Evolutionary conservation across 2,888 invertebrate species (phyloP).

Genomic region (Gortyna flavago): DNA sequence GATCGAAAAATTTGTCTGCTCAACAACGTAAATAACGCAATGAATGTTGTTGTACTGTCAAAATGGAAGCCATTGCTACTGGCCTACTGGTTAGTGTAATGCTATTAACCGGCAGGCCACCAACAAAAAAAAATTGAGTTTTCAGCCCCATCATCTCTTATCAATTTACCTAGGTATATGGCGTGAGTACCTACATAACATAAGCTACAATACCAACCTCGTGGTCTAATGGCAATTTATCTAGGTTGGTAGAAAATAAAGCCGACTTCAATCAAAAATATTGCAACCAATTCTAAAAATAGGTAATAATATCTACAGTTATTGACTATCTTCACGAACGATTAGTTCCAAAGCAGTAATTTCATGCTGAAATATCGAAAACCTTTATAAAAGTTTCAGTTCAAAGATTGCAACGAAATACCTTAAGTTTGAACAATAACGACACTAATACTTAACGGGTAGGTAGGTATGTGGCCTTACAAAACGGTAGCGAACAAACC

Average conservation of each 20-base stretch:
- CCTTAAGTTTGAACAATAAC: slow-evolving; percentile 10
- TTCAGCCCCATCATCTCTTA: too few species aligned
- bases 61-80: too few species aligned
- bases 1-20: too few species aligned
- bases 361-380: slow-evolving; percentile 36
- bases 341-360: slow-evolving; percentile 19
- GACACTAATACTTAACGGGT: slow-evolving; percentile 6
- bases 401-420: slow-evolving; percentile 8
- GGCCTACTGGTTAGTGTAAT: too few species aligned
- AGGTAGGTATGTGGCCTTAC: slow-evolving; percentile 11
- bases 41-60: too few species aligned
- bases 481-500: slow-evolving; percentile 27
- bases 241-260: neutral
- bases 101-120: too few species aligned
- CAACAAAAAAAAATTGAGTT: too few species aligned
- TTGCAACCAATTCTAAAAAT: slow-evolving; percentile 20
- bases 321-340: neutral
- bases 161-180: too few species aligned
- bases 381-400: slow-evolving; percentile 15
- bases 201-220: neutral
- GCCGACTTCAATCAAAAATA: neutral
- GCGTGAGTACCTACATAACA: neutral
- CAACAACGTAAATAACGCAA: too few species aligned
- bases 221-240: neutral
- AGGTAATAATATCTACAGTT: neutral